Evolutionary conservation across 2,113 vertebrate genomes (phyloP), one percentile per base, ranked within the genome.

Genomic region (Myrmophylax atrothorax): DNA sequence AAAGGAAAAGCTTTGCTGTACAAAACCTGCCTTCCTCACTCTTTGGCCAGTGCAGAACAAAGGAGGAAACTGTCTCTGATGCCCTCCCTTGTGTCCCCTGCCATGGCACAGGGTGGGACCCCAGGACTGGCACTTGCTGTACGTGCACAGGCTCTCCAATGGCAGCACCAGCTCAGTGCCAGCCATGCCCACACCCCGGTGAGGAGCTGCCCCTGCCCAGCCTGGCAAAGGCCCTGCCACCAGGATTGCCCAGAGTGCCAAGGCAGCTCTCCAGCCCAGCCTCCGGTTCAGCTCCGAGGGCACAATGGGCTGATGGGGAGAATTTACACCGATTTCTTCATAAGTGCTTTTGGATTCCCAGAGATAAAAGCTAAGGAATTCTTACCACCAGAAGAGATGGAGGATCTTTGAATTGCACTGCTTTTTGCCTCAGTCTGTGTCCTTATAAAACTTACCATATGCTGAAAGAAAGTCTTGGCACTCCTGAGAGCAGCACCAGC

Each of bases 341-440:
- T 67, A 96, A 93, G 83, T 70, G 72, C 76, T 96, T 93, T 86
- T 80, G 84, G 91, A 86, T 89, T 94, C 86, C 58, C 28, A 50
- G 60, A 28, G 63, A 79, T 77, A 90, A 91, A 79, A 96, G 49
- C 58, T 58, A 76, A 68, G 58, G 60, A 77, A 91, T 91, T 69
- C 87, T 87, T 37, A 79, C 69, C 68, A n/a, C 78, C 59, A 37
- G 62, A 79, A 87, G 63, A 95, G 59, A 90, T n/a, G 7, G 59
- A 89, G 77, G 70, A 63, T 69, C 59, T 88, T 80, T 63, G 87
- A 91, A 93, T 89, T 83, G 72, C 17, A 13, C 90, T 67, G 78
- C 64, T 86, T 94, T 93, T 77, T 74, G 67, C 72, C 59, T 5
- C 4, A 83, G 29, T 67, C 94, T 73, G 31, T 59, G 52, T 83